Conservation (phyloP, 1,140 invertebrate genomes). For the Medauroidea extradentata region DNA sequence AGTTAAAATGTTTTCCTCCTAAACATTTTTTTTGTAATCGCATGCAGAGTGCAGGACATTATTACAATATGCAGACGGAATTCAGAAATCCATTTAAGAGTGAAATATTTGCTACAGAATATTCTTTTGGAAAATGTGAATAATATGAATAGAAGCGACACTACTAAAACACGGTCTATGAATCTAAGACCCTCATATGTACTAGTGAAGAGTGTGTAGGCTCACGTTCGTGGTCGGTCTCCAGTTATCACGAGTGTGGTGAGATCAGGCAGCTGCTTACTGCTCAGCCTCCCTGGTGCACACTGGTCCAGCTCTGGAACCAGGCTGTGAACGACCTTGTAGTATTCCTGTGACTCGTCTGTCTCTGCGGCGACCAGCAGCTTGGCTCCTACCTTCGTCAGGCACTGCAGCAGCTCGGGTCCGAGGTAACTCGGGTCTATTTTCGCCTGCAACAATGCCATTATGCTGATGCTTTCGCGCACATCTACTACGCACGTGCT, state of each 20-base stretch:
- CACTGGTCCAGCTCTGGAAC: constrained; percentile 30
- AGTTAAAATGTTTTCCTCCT: too few species aligned
- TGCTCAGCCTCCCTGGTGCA: constrained; percentile 6
- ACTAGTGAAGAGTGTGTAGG: neutral
- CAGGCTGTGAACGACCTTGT: constrained; percentile 43
- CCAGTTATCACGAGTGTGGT: constrained; percentile 52
- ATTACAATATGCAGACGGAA: too few species aligned
- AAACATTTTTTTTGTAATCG: too few species aligned
- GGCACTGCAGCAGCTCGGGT: constrained; percentile 49
- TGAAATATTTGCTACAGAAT: too few species aligned
- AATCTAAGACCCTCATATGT: too few species aligned
- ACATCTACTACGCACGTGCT: too few species aligned
- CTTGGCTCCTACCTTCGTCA: constrained; percentile 50
- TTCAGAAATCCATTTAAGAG: too few species aligned
- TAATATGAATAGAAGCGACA: too few species aligned
- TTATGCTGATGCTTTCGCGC: too few species aligned
- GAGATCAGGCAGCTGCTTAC: constrained; percentile 39
- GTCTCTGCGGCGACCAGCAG: constrained; percentile 44
- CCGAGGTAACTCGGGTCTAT: constrained; percentile 55
- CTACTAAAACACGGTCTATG: too few species aligned
- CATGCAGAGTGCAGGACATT: too few species aligned
- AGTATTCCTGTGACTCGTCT: constrained; percentile 48
- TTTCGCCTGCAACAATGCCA: constrained; percentile 42
- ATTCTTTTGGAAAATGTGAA: too few species aligned
- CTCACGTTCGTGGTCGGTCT: constrained; percentile 50